Base-by-base conservation (phyloP, 2,113 vertebrate species). In the Coreoperca whiteheadi region DNA sequence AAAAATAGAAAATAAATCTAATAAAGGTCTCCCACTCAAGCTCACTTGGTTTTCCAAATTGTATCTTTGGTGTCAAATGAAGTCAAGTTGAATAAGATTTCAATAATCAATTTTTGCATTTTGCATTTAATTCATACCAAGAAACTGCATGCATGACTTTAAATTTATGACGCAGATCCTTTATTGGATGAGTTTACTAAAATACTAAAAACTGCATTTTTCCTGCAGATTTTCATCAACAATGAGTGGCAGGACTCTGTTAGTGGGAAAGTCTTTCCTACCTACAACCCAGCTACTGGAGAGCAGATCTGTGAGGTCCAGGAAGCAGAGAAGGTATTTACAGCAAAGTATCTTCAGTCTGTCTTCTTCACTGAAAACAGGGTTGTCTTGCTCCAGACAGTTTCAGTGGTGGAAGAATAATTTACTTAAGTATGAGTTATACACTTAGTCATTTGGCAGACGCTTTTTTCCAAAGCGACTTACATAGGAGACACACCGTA, bases 211-310 rank as follows among this genome's bases (percentile, higher is more conserved):
- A 63, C 14, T 63, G 41, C 59, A 41, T 81, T 83, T 50, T 88
- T 39, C 85, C 43, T 37, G 34, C 92, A 99, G 98, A 97, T 99
- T 90, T 99, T 99, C 90, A 99, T 99, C 90, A 99, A 99, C 92
- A 99, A 99, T 15, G 98, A 99, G 87, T 99, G 98, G 98, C 98
- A 99, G 61, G 97, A 96, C 93, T 99, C 98, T 5, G 96, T 97
- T 79, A 98, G 97, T 23, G 97, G 98, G 32, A 96, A 96, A 90
- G 95, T 95, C 23, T 99, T 99, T 89, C 94, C 97, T 10, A 94
- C 97, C 14, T 97, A 94, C 87, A 98, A 99, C 87, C 98, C 98
- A 12, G 95, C 98, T 23, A 98, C 96, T 3, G 98, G 98, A 87
- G 98, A 99, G 83, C 96, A 98, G 92, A 96, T 99, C 90, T 99